Conservation (phyloP, 2,797 vertebrate genomes). For the Betta splendens region DNA sequence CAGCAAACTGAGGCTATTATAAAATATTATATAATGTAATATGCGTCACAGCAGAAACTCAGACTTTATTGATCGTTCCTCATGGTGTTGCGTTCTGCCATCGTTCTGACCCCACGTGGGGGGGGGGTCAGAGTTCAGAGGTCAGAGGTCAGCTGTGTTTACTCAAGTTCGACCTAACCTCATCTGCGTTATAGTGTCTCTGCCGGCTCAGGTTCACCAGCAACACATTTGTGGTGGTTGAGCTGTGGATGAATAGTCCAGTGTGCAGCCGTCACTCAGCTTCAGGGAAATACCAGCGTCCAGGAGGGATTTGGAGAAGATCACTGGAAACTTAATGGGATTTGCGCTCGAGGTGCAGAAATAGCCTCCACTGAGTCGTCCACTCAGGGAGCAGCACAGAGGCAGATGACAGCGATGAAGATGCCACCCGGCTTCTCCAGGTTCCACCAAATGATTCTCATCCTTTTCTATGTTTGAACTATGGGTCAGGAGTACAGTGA, state of each 20-base stretch:
- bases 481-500: slow-evolving; percentile 73
- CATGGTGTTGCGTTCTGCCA: no score
- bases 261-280: neutral
- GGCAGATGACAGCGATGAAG: neutral
- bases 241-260: neutral
- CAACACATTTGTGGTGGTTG: neutral
- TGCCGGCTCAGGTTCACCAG: neutral
- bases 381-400: neutral
- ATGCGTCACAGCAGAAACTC: no score
- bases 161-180: slow-evolving; percentile 7
- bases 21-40: no score
- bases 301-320: slow-evolving; percentile 4
- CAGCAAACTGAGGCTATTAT: no score
- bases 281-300: neutral
- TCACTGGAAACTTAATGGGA: slow-evolving; percentile 19
- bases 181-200: slow-evolving; percentile 41
- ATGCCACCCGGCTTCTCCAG: neutral
- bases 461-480: neutral
- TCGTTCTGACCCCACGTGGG: no score
- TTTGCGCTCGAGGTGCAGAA: slow-evolving; percentile 29
- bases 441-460: neutral
- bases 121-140: no score
- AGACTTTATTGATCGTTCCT: no score
- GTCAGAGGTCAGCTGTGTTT: no score
- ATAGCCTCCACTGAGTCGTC: neutral